Conservation (phyloP, 1,140 invertebrate species). For the Alviniconcha marisindica region DNA sequence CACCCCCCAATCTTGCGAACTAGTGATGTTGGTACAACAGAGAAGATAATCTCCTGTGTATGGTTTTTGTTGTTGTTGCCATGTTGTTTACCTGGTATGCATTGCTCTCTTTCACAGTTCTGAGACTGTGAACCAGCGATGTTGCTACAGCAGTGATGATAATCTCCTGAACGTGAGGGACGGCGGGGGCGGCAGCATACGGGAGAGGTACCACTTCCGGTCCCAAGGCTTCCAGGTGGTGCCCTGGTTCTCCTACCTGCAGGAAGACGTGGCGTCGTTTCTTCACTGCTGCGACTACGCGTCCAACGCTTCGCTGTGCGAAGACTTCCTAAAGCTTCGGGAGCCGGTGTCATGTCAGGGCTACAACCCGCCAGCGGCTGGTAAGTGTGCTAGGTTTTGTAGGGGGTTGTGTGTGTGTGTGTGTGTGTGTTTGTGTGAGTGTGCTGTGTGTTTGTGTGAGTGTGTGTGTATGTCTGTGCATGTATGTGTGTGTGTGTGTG, state of each 20-base stretch:
- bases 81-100: too few relatives aligned
- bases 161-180: slow-evolving; percentile 62
- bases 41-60: too few relatives aligned
- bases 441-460: not conserved
- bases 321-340: slow-evolving; percentile 49
- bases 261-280: slow-evolving; percentile 61
- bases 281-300: slow-evolving; percentile 69
- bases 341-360: slow-evolving; percentile 58
- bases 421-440: not conserved
- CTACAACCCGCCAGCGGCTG: slow-evolving; percentile 64
- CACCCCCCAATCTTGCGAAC: too few relatives aligned
- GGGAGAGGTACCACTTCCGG: slow-evolving; percentile 58
- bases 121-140: slow-evolving; percentile 51
- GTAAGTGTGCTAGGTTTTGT: slow-evolving; percentile 43
- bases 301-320: slow-evolving; percentile 48
- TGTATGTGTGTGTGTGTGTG: not conserved
- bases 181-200: slow-evolving; percentile 56
- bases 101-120: slow-evolving; percentile 30
- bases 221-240: slow-evolving; percentile 48
- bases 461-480: not conserved
- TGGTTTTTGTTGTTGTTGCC: too few relatives aligned
- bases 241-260: slow-evolving; percentile 66
- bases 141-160: slow-evolving; percentile 62
- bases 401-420: not conserved
- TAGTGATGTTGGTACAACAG: too few relatives aligned